Evolutionary conservation across 2,113 vertebrate species (phyloP).

Genomic region (human): DNA sequence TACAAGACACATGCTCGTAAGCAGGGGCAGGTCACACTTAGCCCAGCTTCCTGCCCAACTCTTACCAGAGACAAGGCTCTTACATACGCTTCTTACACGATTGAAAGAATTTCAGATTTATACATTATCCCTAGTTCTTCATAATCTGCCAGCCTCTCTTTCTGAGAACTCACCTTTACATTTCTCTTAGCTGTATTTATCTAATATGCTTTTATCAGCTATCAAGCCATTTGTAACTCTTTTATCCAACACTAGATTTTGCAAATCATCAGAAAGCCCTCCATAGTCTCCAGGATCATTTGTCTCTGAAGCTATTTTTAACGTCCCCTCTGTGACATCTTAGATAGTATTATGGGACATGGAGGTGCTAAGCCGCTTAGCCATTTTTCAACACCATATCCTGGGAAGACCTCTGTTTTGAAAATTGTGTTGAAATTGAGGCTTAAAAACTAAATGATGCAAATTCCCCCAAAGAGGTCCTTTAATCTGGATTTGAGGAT

Average conservation of each 20-base stretch:
- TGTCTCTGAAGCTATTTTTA: not conserved
- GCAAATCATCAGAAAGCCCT: not conserved
- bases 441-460: not conserved
- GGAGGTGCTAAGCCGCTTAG: not conserved
- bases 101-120: not conserved
- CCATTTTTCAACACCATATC: fast-evolving
- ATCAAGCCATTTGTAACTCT: not conserved
- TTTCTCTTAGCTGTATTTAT: not conserved
- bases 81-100: not conserved
- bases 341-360: not conserved
- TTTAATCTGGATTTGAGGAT: not conserved
- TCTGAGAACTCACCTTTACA: constrained; percentile 20
- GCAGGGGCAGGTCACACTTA: not conserved
- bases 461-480: not conserved
- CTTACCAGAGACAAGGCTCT: not conserved
- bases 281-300: not conserved
- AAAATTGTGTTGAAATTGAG: not conserved
- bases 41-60: not conserved
- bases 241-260: constrained; percentile 12
- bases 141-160: not conserved
- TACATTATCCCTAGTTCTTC: not conserved
- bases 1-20: not conserved
- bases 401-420: not conserved
- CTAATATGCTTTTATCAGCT: constrained; percentile 11
- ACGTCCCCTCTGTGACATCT: not conserved